Evolutionary conservation across 2,888 invertebrate genomes (phyloP).

Genomic region (Acanthosepion lycidas): DNA sequence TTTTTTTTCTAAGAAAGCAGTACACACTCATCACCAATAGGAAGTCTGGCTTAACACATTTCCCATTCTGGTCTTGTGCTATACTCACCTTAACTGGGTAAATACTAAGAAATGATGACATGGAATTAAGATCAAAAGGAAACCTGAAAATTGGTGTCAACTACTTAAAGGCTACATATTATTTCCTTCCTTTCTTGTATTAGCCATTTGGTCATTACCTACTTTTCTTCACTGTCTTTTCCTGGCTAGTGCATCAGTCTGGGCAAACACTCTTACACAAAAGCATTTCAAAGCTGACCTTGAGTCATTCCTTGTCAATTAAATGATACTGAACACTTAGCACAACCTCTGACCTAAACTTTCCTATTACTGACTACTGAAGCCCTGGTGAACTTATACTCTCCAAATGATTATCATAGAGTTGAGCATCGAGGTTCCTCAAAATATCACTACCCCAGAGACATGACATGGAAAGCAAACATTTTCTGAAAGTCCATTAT

Average conservation of each 20-base stretch:
- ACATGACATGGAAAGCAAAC: too few species aligned
- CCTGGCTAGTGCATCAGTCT: not conserved
- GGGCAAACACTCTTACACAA: not conserved
- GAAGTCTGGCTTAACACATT: not conserved
- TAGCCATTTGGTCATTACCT: not conserved
- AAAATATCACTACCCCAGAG: too few species aligned
- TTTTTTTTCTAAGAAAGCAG: too few species aligned
- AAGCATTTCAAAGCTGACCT: not conserved
- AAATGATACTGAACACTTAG: not conserved
- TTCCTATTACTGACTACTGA: not conserved
- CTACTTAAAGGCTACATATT: not conserved
- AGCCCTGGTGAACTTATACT: too few species aligned
- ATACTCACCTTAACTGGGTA: not conserved
- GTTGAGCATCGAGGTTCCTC: too few species aligned
- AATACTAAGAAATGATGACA: not conserved
- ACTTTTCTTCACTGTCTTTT: not conserved
- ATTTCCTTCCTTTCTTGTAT: not conserved
- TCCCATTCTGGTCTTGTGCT: not conserved
- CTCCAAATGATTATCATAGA: too few species aligned
- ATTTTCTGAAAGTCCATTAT: too few species aligned
- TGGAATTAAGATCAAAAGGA: not conserved
- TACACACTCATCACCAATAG: too few species aligned
- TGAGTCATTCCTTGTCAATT: not conserved
- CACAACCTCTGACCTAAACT: not conserved
- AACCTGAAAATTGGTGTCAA: slow-evolving; percentile 20